phyloP scores from a whole-genome alignment of 2,113 vertebrate species.

The Xenopus laevis region DNA sequence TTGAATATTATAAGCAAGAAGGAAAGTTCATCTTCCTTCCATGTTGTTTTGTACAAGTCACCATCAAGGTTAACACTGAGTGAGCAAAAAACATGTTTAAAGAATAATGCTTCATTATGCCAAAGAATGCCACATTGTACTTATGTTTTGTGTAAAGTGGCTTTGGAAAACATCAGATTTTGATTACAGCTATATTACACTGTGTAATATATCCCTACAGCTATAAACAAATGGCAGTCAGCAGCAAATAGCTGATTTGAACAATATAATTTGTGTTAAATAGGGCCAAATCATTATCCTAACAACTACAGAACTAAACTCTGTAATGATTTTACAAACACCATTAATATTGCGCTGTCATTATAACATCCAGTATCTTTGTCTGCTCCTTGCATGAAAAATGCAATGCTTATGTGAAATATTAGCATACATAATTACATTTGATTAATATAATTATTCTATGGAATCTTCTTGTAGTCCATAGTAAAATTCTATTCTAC shows the following conservation, averaged over 20 bases:
- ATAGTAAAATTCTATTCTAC: constrained; percentile 10
- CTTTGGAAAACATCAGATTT: too few relatives aligned
- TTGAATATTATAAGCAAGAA: too few relatives aligned
- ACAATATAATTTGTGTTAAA: constrained; percentile 18
- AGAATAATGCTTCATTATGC: too few relatives aligned
- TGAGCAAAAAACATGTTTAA: too few relatives aligned
- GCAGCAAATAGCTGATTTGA: constrained; percentile 1
- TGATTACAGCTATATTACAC: too few relatives aligned
- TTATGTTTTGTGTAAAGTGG: too few relatives aligned
- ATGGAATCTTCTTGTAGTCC: constrained; percentile 1
- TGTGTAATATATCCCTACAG: not conserved
- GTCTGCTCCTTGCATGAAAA: constrained; percentile 13
- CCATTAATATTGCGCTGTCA: constrained; percentile 37
- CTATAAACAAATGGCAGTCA: not conserved
- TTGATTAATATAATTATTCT: constrained; percentile 39
- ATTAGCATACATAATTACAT: constrained; percentile 40
- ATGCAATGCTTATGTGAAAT: constrained; percentile 23
- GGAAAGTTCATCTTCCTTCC: too few relatives aligned
- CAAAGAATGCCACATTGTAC: too few relatives aligned
- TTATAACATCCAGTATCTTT: not conserved
- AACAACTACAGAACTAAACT: constrained; percentile 27
- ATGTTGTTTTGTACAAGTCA: too few relatives aligned
- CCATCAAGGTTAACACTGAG: too few relatives aligned
- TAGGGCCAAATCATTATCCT: constrained; percentile 24
- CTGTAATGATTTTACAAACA: constrained; percentile 23